phyloP scores from a whole-genome alignment of 1,140 invertebrate genomes.

The Chironomus striatipennis region DNA sequence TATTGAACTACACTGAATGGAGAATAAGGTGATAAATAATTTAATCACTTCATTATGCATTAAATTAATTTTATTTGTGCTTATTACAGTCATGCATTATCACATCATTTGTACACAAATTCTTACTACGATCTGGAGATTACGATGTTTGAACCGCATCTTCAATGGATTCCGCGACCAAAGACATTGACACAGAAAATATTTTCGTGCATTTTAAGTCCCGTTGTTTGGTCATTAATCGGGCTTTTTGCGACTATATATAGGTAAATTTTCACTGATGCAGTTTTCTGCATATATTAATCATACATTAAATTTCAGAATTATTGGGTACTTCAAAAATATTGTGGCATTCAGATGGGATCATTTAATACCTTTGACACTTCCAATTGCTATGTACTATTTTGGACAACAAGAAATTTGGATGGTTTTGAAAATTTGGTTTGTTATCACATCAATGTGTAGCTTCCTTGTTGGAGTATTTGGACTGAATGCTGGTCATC shows the following conservation, averaged over 20 bases:
- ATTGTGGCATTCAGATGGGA: slow-evolving; percentile 36
- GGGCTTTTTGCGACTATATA: slow-evolving; percentile 36
- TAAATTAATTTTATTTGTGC: neutral
- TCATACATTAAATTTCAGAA: slow-evolving; percentile 36
- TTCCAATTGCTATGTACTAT: slow-evolving; percentile 46
- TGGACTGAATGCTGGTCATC: slow-evolving; percentile 70
- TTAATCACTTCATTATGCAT: neutral
- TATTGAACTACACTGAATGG: slow-evolving; percentile 59
- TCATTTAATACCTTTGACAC: slow-evolving; percentile 43
- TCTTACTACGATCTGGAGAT: slow-evolving; percentile 69
- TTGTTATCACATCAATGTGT: slow-evolving; percentile 45
- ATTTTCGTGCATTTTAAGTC: slow-evolving; percentile 43
- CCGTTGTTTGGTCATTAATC: slow-evolving; percentile 42
- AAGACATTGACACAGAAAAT: slow-evolving; percentile 40
- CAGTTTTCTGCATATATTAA: neutral
- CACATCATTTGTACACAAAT: slow-evolving; percentile 74
- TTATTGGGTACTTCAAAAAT: neutral
- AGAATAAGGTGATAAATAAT: slow-evolving; percentile 42
- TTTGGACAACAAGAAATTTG: slow-evolving; percentile 32
- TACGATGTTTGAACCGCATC: slow-evolving; percentile 55
- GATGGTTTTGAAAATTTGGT: slow-evolving; percentile 46
- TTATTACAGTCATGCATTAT: slow-evolving; percentile 53
- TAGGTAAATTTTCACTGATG: neutral
- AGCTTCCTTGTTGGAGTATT: slow-evolving; percentile 57
- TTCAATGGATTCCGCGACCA: slow-evolving; percentile 54